A percentile compares a stretch with the other conserved stretches of the same genome.
Conservation (phyloP, 2,888 invertebrate species). For the Hydrotaea diabolus region DNA sequence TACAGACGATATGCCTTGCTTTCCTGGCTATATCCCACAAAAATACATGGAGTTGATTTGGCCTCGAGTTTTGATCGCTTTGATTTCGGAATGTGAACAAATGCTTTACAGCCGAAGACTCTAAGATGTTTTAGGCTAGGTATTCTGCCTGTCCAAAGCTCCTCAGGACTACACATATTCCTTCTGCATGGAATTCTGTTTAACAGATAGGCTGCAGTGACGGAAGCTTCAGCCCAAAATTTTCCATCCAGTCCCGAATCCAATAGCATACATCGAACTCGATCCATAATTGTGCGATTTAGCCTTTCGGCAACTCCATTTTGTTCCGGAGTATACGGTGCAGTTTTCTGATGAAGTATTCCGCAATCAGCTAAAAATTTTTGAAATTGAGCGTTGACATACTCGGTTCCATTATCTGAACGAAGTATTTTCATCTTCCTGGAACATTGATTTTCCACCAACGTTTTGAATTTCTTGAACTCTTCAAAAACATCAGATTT, state of each 20-base stretch:
- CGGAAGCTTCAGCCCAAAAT: slow-evolving; percentile 61
- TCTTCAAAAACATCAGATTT: slow-evolving; percentile 19
- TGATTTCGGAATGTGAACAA: slow-evolving; percentile 62
- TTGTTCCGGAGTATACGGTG: too few species aligned
- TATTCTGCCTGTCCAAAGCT: slow-evolving; percentile 63
- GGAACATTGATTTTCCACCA: slow-evolving; percentile 62
- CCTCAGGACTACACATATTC: slow-evolving; percentile 56
- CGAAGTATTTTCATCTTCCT: slow-evolving; percentile 54
- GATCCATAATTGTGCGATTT: slow-evolving; percentile 50
- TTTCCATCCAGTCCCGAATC: slow-evolving; percentile 46
- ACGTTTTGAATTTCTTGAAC: slow-evolving; percentile 65
- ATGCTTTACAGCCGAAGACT: slow-evolving; percentile 66
- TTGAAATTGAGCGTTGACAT: slow-evolving; percentile 24
- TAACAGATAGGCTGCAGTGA: slow-evolving; percentile 62
- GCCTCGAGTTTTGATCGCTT: slow-evolving; percentile 59
- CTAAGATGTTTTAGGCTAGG: slow-evolving; percentile 59
- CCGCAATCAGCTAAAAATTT: too few species aligned
- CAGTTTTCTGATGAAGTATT: too few species aligned
- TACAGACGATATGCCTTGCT: slow-evolving; percentile 60
- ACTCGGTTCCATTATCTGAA: slow-evolving; percentile 66
- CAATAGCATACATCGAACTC: slow-evolving; percentile 50
- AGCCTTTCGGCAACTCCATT: slow-evolving; percentile 11
- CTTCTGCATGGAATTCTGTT: slow-evolving; percentile 65
- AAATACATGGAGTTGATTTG: not conserved
- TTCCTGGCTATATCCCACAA: slow-evolving; percentile 59